Base-by-base conservation (phyloP, 1,140 invertebrate genomes). In the Atta texana region DNA sequence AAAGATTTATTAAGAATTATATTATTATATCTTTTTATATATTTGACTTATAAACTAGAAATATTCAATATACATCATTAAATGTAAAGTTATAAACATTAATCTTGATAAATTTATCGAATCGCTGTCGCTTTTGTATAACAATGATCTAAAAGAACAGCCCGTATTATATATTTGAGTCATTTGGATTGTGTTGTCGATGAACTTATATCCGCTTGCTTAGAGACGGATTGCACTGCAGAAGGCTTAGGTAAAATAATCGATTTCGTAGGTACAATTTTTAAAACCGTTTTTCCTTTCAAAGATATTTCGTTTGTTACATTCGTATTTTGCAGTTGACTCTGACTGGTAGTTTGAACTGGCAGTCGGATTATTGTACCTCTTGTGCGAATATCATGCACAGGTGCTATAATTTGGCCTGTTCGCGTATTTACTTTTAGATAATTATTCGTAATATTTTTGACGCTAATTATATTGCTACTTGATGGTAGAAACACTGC, bases 401-500 rank as follows among this genome's bases (percentile, higher is more conserved):
- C 16, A 14, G 86, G 63, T 16, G 69, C n/a, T 3, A 88, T 18
- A 8, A 64, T 53, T 55, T 68, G 39, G 3, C 24, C 44, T 0
- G 51, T 61, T 71, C 51, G 63, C 5, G 53, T 31, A 24, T 91
- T 88, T n/a, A 89, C n/a, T 21, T 74, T 75, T 16, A 87, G 44
- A 18, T 86, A 86, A 87, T 91, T 91, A 4, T 91, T 93, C 8
- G 92, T 87, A 21, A 91, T 69, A 55, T 91, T 90, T 66, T 91
- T 80, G 12, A 66, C 59, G 14, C 28, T 92, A 24, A 90, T 88
- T 49, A 92, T 85, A 53, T 34, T 88, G 8, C 28, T 78, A 61
- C 12, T 18, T 28, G 80, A 0, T 0, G 89, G 88, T 53, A 88
- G 18, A 0, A 92, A 8, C 2, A 88, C 2, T 18, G 69, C 81